phyloP scores from a whole-genome alignment of 1,140 invertebrate species.

The fruit fly (Drosophila melanogaster) region Release_6_plus_ISO1_MT NT_033777.3:13525001-13525500 shows the following conservation, averaged over 20 bases:
- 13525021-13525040: background rate
- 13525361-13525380: conserved; percentile 15
- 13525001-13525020: conserved; percentile 7
- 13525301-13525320: conserved; percentile 80
- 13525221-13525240: background rate
- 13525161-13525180: conserved; percentile 69
- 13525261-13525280: conserved; percentile 78
- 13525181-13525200: conserved; percentile 66
- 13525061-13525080: background rate
- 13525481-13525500: conserved; percentile 46
- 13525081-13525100: conserved; percentile 67
- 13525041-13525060: background rate
- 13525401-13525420: conserved; percentile 57
- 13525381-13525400: conserved; percentile 8
- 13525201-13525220: conserved; percentile 43
- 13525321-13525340: conserved; percentile 81
- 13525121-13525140: conserved; percentile 83
- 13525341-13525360: conserved; percentile 79
- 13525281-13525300: conserved; percentile 64
- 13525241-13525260: conserved; percentile 42
- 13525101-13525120: conserved; percentile 83
- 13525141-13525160: conserved; percentile 83
- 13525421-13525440: conserved; percentile 67
- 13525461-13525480: conserved; percentile 45
- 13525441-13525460: conserved; percentile 79